phyloP scores from a whole-genome alignment of 2,113 vertebrate species.

The Gopherus flavomarginatus region DNA sequence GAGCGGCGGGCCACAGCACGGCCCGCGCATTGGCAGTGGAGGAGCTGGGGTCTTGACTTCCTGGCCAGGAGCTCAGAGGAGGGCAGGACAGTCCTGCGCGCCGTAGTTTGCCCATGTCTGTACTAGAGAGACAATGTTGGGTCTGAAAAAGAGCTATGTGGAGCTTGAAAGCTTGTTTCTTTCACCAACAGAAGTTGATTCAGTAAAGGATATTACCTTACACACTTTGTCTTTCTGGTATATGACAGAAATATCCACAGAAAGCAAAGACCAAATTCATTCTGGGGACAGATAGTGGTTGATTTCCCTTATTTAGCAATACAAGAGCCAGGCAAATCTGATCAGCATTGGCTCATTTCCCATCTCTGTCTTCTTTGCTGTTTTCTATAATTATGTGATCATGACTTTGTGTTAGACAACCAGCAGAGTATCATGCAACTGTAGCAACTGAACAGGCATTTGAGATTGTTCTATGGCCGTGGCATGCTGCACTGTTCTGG shows the following conservation, averaged over 20 bases:
- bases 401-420: background rate
- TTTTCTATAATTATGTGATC: slow-evolving; percentile 23
- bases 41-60: too few species aligned
- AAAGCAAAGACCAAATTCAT: background rate
- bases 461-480: background rate
- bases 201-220: background rate
- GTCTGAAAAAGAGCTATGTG: background rate
- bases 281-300: background rate
- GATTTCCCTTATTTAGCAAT: background rate
- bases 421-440: background rate
- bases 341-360: background rate
- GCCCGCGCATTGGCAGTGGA: too few species aligned
- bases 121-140: background rate
- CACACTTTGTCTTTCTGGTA: background rate
- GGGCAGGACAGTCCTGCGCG: too few species aligned
- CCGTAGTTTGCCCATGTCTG: too few species aligned
- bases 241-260: background rate
- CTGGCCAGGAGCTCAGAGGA: too few species aligned
- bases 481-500: background rate
- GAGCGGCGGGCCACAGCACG: too few species aligned
- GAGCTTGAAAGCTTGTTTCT: background rate
- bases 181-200: background rate
- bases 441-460: background rate
- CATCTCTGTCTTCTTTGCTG: background rate
- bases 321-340: background rate